A percentile compares a stretch with the other conserved stretches of the same genome.
Conservation (phyloP, 2,888 invertebrate species). For the Aricia artaxerxes region DNA sequence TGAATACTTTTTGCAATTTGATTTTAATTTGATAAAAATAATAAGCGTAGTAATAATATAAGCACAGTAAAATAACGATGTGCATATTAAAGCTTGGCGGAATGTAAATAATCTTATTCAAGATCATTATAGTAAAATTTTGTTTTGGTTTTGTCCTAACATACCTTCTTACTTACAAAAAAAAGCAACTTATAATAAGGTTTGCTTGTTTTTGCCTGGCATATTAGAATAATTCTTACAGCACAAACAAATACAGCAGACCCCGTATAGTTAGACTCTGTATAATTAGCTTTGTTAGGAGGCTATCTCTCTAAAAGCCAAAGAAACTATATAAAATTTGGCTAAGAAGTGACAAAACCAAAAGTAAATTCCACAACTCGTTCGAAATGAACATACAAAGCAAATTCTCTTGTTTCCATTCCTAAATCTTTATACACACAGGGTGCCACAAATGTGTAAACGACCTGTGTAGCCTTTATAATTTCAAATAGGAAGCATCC, state of each 20-base stretch:
- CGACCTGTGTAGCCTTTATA: background rate
- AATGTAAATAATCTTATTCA: constrained; percentile 11
- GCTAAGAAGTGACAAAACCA: background rate
- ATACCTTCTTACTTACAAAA: background rate
- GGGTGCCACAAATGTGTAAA: background rate
- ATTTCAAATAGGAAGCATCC: constrained; percentile 2
- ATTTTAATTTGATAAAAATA: background rate
- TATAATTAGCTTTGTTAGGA: too few species aligned
- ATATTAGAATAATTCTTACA: too few species aligned
- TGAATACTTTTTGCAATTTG: background rate
- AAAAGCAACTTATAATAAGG: background rate
- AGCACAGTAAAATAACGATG: constrained; percentile 14
- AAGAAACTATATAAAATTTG: background rate
- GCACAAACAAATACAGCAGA: too few species aligned
- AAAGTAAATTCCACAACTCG: background rate
- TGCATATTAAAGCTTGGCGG: constrained; percentile 27
- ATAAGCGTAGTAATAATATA: background rate
- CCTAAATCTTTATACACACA: background rate
- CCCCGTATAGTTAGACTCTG: too few species aligned
- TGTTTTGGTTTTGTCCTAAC: background rate
- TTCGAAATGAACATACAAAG: background rate
- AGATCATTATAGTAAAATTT: background rate
- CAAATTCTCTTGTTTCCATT: background rate
- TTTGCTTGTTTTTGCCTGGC: too few species aligned
- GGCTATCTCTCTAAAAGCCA: too few species aligned